Evolutionary conservation across 2,888 invertebrate genomes (phyloP).

Genomic region (Lagria hirta): DNA sequence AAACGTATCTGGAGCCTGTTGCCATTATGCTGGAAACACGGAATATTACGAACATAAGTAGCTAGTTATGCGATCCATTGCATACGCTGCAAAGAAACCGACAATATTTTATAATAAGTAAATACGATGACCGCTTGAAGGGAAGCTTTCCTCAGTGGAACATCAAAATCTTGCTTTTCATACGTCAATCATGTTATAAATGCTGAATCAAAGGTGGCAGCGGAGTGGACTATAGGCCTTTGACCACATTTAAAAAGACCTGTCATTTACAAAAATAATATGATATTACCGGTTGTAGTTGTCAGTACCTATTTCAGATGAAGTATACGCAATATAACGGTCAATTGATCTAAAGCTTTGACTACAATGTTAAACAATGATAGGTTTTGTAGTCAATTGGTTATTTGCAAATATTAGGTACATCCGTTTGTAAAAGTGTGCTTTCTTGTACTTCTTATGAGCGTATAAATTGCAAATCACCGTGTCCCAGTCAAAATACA

Average conservation of each 20-base stretch:
- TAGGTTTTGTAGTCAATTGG: too few species aligned
- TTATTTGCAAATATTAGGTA: too few species aligned
- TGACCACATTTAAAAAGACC: too few species aligned
- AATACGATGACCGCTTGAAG: slow-evolving; percentile 33
- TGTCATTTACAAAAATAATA: too few species aligned
- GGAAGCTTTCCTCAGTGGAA: slow-evolving; percentile 25
- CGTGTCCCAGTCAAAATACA: slow-evolving; percentile 33
- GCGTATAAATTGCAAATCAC: too few species aligned
- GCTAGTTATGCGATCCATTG: slow-evolving; percentile 29
- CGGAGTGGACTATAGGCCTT: slow-evolving; percentile 13
- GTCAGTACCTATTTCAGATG: too few species aligned
- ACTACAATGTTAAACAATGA: too few species aligned
- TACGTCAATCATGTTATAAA: slow-evolving; percentile 33
- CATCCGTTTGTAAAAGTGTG: too few species aligned
- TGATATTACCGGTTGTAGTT: too few species aligned
- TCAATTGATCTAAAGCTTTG: too few species aligned
- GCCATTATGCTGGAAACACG: slow-evolving; percentile 24
- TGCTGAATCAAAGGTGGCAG: slow-evolving; percentile 13
- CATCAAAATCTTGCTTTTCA: slow-evolving; percentile 37
- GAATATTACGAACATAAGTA: slow-evolving; percentile 31
- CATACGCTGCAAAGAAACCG: slow-evolving; percentile 28
- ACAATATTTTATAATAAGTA: slow-evolving; percentile 36
- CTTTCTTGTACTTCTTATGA: slow-evolving; percentile 1
- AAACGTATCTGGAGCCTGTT: slow-evolving; percentile 10
- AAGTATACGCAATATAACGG: too few species aligned